These are phyloP conservation scores for Trissoscelio sp. DNA, from an alignment of 2,888 invertebrate species.

Conservation along the genomic window DNA sequence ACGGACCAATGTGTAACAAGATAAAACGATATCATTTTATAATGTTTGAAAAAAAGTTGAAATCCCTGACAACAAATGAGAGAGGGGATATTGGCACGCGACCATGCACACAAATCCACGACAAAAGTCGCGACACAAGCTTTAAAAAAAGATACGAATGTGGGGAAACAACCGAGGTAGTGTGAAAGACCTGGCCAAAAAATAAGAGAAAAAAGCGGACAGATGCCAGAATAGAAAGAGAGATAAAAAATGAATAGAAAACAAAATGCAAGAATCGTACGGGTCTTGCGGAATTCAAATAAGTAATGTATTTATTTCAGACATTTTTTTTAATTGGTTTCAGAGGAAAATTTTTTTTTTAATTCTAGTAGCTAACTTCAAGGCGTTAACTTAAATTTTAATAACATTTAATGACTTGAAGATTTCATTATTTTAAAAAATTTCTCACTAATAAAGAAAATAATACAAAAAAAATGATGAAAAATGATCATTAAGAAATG, in stretches of 20 bases:
- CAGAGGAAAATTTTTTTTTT: no score
- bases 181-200: conserved; percentile 11
- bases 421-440: no score
- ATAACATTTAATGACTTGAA: no score
- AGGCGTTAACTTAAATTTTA: no score
- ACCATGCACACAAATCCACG: conserved; percentile 57
- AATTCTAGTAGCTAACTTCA: no score
- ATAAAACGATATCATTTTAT: conserved; percentile 5
- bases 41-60: conserved; percentile 22
- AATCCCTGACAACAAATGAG: conserved; percentile 30
- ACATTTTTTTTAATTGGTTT: neutral
- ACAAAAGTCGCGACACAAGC: conserved; percentile 54
- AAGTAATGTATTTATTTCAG: conserved; percentile 14
- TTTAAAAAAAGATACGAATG: conserved; percentile 36
- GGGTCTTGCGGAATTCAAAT: conserved; percentile 1
- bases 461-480: no score
- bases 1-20: conserved; percentile 5
- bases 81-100: conserved; percentile 76
- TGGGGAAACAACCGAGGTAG: conserved; percentile 29
- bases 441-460: no score
- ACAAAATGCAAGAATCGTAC: neutral
- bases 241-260: conserved; percentile 15
- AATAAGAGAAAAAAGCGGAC: neutral
- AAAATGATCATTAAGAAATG: no score
- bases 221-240: conserved; percentile 47